Evolutionary conservation across 2,888 invertebrate species (phyloP).

Genomic region (Drosophila colorata): DNA sequence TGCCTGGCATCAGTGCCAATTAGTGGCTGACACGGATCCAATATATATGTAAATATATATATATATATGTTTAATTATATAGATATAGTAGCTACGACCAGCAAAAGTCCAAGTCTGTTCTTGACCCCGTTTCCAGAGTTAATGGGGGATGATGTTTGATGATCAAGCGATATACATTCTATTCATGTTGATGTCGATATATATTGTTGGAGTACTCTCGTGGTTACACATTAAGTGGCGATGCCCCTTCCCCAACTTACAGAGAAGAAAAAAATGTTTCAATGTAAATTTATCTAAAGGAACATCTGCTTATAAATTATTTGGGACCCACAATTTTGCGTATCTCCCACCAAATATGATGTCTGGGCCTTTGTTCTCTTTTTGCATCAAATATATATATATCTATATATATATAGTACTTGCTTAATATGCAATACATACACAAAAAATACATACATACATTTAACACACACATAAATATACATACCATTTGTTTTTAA

Average conservation of each 20-base stretch:
- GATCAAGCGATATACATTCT: conserved; percentile 38
- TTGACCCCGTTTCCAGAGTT: conserved; percentile 27
- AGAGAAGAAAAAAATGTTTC: conserved; percentile 9
- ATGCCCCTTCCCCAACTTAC: conserved; percentile 20
- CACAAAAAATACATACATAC: conserved; percentile 47
- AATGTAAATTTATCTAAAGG: conserved; percentile 21
- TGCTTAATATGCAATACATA: conserved; percentile 34
- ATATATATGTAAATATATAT: conserved; percentile 27
- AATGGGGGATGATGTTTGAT: conserved; percentile 35
- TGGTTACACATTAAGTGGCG: conserved; percentile 27
- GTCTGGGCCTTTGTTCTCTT: conserved; percentile 10
- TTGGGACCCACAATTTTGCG: conserved; percentile 13
- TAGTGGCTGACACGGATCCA: conserved; percentile 42
- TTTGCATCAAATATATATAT: conserved; percentile 15
- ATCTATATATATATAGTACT: conserved; percentile 10
- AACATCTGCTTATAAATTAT: conserved; percentile 32
- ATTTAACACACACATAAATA: conserved; percentile 36
- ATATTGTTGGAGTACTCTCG: conserved; percentile 26
- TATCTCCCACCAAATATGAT: conserved; percentile 8
- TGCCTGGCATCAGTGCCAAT: conserved; percentile 25
- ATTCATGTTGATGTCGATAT: conserved; percentile 18
- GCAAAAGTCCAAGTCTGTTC: conserved; percentile 59
- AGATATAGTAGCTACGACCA: conserved; percentile 63
- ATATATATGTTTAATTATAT: conserved; percentile 24
- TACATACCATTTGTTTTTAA: conserved; percentile 54